These are phyloP conservation scores for Acanthurus tractus DNA, from an alignment of 2,797 vertebrate genomes.

Conservation along the genomic window DNA sequence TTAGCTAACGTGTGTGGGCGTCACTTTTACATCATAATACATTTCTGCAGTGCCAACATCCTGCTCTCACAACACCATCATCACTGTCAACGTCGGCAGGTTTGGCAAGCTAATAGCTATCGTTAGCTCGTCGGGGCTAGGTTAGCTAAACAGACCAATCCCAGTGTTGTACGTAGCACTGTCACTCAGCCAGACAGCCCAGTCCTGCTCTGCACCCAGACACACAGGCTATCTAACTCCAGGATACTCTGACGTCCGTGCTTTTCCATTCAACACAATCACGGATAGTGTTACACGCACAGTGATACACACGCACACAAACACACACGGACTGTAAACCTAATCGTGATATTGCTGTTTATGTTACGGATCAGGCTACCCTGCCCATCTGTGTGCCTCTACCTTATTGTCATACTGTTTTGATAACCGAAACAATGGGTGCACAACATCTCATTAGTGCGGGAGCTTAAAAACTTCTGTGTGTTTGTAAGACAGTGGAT, in stretches of 20 bases:
- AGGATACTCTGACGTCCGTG: conserved; percentile 59
- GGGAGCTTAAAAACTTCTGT: no score
- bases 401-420: not conserved
- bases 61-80: not conserved
- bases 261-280: conserved; percentile 50
- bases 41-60: rapidly evolving
- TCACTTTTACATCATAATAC: not conserved
- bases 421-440: not conserved
- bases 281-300: conserved; percentile 46
- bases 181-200: conserved; percentile 58
- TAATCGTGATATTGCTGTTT: not conserved
- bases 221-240: conserved; percentile 43
- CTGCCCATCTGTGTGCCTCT: conserved; percentile 1
- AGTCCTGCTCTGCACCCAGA: conserved; percentile 34
- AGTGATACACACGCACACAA: conserved; percentile 6
- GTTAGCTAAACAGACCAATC: conserved; percentile 76
- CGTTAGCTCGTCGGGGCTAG: conserved; percentile 48
- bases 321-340: conserved; percentile 2
- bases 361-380: not conserved
- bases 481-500: not conserved
- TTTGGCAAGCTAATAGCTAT: conserved; percentile 24
- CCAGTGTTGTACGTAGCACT: conserved; percentile 74
- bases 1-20: not conserved
- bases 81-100: not conserved
- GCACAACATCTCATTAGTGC: no score